Base-by-base conservation (phyloP, 2,797 vertebrate species). In the Rallus crepitans region DNA sequence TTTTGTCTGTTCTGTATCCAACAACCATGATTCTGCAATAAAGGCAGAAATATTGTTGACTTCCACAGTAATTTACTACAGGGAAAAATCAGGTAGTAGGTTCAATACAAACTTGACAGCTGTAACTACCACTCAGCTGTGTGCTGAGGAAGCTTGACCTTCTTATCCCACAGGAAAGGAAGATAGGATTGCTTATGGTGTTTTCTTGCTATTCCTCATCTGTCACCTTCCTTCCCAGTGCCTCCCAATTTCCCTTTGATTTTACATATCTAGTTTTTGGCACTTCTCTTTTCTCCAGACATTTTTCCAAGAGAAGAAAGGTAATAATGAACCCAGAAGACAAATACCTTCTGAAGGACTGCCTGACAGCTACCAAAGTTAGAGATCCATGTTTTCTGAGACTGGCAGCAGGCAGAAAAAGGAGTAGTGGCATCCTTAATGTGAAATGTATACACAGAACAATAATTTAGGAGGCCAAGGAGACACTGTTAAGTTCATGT, bases 1-100 rank as follows among this genome's bases (percentile, higher is more conserved):
- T 73, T 71, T 65, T 50, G 65, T 73, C 93, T 88, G 31, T 45
- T 64, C 61, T 81, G 8, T 75, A 61, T 71, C 82, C 15, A 9
- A 88, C 28, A 81, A 63, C 56, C 63, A 61, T 10, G 55, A 68
- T 86, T 61, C 72, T 81, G 73, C 76, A 94, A 78, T 90, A 95
- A 91, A 95, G 55, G 39, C 80, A 94, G 78, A 87, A 91, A 88
- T 79, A 90, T 53, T 69, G 61, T 82, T 63, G 90, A 42, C 50
- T 87, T 93, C 47, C 85, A 91, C 59, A 55, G 72, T 83, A 93
- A 86, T 87, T 90, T 84, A 90, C 87, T 87, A 47, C 39, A 65
- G 82, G 66, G 90, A 79, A 60, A 91, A 91, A 86, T 84, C 73
- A 69, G 52, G 77, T 9, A 69, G 50, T 39, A 63, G 61, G 57